phyloP scores from a whole-genome alignment of 2,113 vertebrate species.

The human (Homo sapiens) region DNA sequence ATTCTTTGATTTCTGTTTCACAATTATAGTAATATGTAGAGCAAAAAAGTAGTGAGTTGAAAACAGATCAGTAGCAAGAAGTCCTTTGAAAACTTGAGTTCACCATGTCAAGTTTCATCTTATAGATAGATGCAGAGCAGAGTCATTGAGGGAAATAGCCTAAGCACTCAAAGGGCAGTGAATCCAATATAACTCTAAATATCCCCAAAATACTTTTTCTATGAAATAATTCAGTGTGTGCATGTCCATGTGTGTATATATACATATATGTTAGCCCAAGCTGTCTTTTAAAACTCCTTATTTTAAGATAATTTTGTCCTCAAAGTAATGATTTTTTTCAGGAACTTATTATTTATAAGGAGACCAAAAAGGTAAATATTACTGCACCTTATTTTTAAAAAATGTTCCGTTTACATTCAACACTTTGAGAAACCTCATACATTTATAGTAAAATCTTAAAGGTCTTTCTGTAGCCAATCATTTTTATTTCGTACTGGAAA shows the following conservation, averaged over 20 bases:
- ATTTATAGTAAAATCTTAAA: background rate
- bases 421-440: background rate
- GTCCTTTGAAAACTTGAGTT: background rate
- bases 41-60: background rate
- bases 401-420: background rate
- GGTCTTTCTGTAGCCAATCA: background rate
- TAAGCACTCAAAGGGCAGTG: background rate
- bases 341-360: background rate
- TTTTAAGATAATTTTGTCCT: background rate
- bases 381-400: background rate
- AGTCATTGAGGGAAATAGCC: background rate
- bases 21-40: background rate
- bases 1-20: conserved; percentile 24
- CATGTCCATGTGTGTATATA: background rate
- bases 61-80: background rate
- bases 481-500: conserved; percentile 7
- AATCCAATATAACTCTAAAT: background rate
- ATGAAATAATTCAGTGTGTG: background rate
- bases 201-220: background rate
- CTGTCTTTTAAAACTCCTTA: background rate
- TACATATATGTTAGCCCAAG: background rate
- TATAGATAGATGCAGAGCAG: background rate
- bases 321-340: background rate
- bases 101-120: background rate
- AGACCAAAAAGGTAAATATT: background rate